Evolutionary conservation across 2,888 invertebrate species (phyloP).

Genomic region (Lasius fuliginosus): DNA sequence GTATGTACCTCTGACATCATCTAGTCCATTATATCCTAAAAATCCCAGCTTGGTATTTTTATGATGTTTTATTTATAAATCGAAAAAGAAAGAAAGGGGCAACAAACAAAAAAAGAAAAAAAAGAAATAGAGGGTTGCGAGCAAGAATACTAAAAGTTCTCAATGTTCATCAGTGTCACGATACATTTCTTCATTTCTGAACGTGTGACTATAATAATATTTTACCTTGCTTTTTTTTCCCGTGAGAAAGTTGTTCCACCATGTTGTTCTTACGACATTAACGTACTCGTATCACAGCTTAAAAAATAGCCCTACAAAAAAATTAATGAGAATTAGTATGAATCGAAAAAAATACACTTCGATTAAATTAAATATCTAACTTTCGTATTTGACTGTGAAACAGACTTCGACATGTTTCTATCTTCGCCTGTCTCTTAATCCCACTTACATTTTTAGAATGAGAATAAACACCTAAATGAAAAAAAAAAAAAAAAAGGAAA

Average conservation of each 20-base stretch:
- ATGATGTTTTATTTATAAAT: not conserved
- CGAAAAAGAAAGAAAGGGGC: not conserved
- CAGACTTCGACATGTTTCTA: slow-evolving; percentile 28
- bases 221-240: not conserved
- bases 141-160: not conserved
- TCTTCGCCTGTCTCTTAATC: slow-evolving; percentile 19
- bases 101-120: not conserved
- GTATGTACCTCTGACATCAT: not conserved
- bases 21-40: not conserved
- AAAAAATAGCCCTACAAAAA: not conserved
- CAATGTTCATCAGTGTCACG: not conserved
- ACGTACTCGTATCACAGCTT: not conserved
- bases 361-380: not conserved
- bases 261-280: not conserved
- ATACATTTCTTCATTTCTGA: not conserved
- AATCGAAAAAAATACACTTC: not conserved
- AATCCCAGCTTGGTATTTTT: not conserved
- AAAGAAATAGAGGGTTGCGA: not conserved
- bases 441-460: not conserved
- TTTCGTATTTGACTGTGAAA: not conserved
- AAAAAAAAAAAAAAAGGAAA: not conserved
- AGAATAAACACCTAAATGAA: slow-evolving; percentile 21
- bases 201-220: not conserved
- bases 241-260: not conserved
- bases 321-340: not conserved